Evolutionary conservation across 2,797 vertebrate species (phyloP).

Genomic region (Urosaurus nigricauda): DNA sequence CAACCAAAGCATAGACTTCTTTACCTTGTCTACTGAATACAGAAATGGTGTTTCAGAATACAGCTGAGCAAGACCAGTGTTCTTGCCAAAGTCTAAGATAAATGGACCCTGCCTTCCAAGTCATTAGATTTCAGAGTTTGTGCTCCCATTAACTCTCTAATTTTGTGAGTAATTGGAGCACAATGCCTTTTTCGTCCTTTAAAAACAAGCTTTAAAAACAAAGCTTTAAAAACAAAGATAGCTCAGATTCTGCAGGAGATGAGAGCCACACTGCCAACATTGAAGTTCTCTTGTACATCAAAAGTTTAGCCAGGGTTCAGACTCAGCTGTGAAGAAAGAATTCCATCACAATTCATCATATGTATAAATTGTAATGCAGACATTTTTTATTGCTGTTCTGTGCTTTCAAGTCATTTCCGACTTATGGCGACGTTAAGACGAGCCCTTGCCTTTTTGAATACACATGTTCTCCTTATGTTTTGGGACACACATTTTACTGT

Average conservation of each 20-base stretch:
- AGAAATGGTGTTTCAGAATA: constrained; percentile 7
- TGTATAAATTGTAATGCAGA: background rate
- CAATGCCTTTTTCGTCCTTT: constrained; percentile 39
- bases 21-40: background rate
- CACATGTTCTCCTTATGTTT: too few species aligned
- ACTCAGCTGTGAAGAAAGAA: background rate
- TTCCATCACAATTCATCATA: background rate
- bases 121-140: constrained; percentile 27
- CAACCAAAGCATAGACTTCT: rapidly evolving
- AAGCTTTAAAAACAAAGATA: constrained; percentile 24
- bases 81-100: background rate
- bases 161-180: constrained; percentile 29
- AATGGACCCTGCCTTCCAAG: constrained; percentile 10
- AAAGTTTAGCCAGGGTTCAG: constrained; percentile 31
- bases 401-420: too few species aligned
- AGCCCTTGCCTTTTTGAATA: background rate
- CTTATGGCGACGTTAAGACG: too few species aligned
- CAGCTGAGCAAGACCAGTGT: background rate
- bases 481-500: too few species aligned
- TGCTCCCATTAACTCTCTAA: constrained; percentile 35
- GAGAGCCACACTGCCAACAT: constrained; percentile 2
- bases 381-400: background rate
- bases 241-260: constrained; percentile 29
- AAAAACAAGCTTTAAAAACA: constrained; percentile 33
- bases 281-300: constrained; percentile 4